Base-by-base conservation (phyloP, 2,888 invertebrate genomes). In the Liodrosophila aerea region DNA sequence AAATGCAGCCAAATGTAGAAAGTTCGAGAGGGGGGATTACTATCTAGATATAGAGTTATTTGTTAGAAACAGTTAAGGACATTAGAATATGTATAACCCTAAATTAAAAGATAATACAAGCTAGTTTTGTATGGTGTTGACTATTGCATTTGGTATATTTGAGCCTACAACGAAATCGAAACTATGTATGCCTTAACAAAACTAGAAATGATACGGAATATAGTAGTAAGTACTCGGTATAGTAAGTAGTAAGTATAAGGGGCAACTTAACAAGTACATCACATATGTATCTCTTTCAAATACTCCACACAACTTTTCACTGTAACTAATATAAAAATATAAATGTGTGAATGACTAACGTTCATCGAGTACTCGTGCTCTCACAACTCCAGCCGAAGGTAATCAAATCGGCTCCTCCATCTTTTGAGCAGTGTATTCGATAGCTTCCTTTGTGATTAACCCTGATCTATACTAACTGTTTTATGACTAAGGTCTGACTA, bases 1-100 rank as follows among this genome's bases (percentile, higher is more conserved):
- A 64, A 64, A 64, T 64, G 60, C 60, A 60, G 54, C 39, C 29
- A 29, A 41, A 18, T 33, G 4, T 12, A 8, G 33, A 9, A 18
- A 27, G 27, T 39, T 16, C 9, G 39, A 11, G 39, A 11, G 18
- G 11, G 2, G 16, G 18, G 1, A 18, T 18, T 39, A 16, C n/a
- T 18, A n/a, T 7, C 16, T 39, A 39, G n/a, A n/a, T 18, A 18
- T 11, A 7, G 9, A 39, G 11, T 16, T 11, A 39, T 39, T 16
- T 4, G 16, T n/a, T 39, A 39, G 16, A n/a, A 39, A n/a, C 16
- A 16, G 15, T 16, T 15, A 37, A 8, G 22, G 22, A 22, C 2
- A 22, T 22, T 22, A 22, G 22, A 22, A n/a, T n/a, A n/a, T n/a
- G n/a, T n/a, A n/a, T n/a, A n/a, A n/a, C n/a, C n/a, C n/a, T n/a